phyloP scores from a whole-genome alignment of 1,140 invertebrate species.

The Magallana angulata region DNA sequence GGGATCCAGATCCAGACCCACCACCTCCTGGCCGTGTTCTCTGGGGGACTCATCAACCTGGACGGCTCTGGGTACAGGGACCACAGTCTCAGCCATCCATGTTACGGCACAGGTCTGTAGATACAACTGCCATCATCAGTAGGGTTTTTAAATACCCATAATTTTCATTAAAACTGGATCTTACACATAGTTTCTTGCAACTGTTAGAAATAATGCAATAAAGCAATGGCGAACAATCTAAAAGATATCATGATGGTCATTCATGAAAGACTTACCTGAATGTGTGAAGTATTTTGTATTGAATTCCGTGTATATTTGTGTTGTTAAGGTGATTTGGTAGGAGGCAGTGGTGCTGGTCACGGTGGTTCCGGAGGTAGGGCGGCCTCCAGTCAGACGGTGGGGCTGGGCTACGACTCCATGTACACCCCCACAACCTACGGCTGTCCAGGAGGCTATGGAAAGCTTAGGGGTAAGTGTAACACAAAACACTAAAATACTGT shows the following conservation, averaged over 20 bases:
- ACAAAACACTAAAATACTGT: neutral
- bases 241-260: no score
- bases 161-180: neutral
- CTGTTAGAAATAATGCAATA: no score
- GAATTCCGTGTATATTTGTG: neutral
- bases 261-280: no score
- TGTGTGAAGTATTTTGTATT: no score
- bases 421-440: conserved; percentile 64
- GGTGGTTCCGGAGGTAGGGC: conserved; percentile 72
- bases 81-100: conserved; percentile 53
- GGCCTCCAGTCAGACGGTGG: conserved; percentile 55
- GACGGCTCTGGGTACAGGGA: conserved; percentile 59
- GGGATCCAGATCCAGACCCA: conserved; percentile 62
- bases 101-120: conserved; percentile 57
- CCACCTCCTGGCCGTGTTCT: conserved; percentile 69
- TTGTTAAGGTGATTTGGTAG: conserved; percentile 52
- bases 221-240: no score
- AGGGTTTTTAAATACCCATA: no score
- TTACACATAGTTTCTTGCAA: no score
- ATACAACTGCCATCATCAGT: no score
- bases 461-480: conserved; percentile 61
- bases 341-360: conserved; percentile 73
- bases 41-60: conserved; percentile 67
- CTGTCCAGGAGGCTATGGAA: conserved; percentile 68
- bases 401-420: conserved; percentile 68